These are phyloP conservation scores for Psophia crepitans DNA, from an alignment of 2,113 vertebrate genomes.

Conservation along the genomic window DNA sequence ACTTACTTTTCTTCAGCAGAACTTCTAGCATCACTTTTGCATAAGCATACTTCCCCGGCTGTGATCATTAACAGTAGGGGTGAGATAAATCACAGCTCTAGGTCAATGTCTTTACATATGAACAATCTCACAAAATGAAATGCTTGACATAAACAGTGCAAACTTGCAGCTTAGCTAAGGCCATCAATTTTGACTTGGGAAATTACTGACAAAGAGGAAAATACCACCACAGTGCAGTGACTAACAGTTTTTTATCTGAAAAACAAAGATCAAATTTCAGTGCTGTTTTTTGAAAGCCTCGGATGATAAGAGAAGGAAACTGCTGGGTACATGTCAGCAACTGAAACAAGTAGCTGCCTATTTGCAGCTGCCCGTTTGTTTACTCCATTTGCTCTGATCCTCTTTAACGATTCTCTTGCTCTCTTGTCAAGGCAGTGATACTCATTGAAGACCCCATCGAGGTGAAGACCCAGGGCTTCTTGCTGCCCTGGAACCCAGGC, in stretches of 20 bases:
- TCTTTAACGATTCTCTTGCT: background rate
- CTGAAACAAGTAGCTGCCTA: background rate
- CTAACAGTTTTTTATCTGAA: slow-evolving; percentile 15
- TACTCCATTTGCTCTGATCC: background rate
- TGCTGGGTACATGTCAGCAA: background rate
- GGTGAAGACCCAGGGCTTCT: background rate
- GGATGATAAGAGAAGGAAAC: background rate
- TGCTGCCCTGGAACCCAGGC: background rate
- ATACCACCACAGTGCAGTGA: background rate
- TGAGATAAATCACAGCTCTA: background rate
- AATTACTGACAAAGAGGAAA: background rate
- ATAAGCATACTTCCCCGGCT: background rate
- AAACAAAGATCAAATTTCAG: slow-evolving; percentile 2
- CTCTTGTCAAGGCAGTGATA: background rate
- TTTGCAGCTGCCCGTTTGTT: background rate
- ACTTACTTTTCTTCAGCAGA: background rate
- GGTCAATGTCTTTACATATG: background rate
- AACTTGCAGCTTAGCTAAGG: background rate
- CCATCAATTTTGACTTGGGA: background rate
- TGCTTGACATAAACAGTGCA: background rate
- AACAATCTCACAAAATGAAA: background rate
- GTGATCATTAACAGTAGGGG: background rate
- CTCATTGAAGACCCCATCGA: background rate
- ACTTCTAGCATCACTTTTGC: background rate
- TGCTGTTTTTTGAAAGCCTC: background rate